Percentiles rank a stretch among this genome's conserved stretches.
Conservation (phyloP, 2,113 vertebrate species). For the Ciconia maguari region DNA sequence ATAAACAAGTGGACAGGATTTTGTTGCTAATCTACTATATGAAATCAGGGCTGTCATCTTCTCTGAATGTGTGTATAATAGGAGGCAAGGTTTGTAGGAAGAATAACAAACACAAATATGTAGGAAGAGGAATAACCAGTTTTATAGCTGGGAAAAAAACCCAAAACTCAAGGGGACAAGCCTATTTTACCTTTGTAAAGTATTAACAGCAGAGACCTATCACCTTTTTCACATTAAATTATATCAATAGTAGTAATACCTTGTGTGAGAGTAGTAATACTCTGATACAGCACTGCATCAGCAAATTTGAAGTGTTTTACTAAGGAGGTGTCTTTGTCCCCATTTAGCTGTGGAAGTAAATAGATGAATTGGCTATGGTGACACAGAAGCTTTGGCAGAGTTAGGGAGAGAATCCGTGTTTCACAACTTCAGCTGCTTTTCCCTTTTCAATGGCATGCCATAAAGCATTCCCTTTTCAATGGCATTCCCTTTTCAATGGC, state of each 20-base stretch:
- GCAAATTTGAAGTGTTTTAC: neutral
- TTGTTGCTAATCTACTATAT: neutral
- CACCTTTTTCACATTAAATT: neutral
- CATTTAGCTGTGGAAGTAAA: neutral
- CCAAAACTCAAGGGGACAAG: neutral
- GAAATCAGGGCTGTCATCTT: neutral
- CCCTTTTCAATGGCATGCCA: neutral
- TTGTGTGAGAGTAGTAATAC: neutral
- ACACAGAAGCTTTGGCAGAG: neutral
- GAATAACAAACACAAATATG: neutral
- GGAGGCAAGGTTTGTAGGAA: neutral
- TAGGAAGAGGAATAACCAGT: neutral
- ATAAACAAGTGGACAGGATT: neutral
- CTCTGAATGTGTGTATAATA: neutral
- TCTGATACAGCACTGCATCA: neutral
- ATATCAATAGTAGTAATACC: neutral
- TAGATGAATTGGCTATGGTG: neutral
- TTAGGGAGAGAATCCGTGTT: neutral
- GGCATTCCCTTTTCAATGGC: neutral
- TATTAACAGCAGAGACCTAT: neutral
- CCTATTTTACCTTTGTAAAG: neutral
- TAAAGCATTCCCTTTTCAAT: neutral
- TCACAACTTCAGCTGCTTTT: neutral
- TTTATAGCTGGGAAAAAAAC: neutral
- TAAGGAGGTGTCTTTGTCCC: neutral